Evolutionary conservation across 1,140 invertebrate genomes (phyloP).

Genomic region (Thaumetopoea pityocampa): DNA sequence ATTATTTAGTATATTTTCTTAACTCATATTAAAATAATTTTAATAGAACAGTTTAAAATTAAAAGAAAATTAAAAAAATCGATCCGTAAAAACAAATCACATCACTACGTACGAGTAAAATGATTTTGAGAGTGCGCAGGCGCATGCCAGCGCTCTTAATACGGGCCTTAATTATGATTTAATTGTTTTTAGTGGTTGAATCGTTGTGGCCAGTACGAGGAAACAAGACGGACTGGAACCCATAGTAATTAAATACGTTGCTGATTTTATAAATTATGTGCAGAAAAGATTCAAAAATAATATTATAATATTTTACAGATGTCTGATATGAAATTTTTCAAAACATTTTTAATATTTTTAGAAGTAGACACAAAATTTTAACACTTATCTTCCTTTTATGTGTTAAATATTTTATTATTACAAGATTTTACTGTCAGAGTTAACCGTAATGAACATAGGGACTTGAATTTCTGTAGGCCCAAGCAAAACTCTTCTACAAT

Average conservation of each 20-base stretch:
- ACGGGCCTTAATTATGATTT: constrained; percentile 69
- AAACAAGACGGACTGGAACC: constrained; percentile 34
- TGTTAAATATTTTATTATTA: no score
- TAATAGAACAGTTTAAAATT: neutral
- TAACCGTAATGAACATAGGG: no score
- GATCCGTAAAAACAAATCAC: constrained; percentile 19
- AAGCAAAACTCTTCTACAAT: no score
- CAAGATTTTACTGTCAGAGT: no score
- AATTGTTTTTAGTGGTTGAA: constrained; percentile 67
- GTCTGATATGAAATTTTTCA: no score
- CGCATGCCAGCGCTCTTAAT: constrained; percentile 62
- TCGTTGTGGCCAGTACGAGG: constrained; percentile 48
- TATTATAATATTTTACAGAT: neutral
- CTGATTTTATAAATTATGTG: constrained; percentile 41
- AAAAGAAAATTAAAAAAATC: neutral
- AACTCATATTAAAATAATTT: neutral
- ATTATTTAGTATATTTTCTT: neutral
- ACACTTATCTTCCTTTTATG: no score
- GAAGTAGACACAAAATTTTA: no score
- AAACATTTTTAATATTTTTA: no score
- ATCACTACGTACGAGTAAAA: constrained; percentile 46
- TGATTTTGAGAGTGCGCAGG: constrained; percentile 42
- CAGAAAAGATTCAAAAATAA: constrained; percentile 5
- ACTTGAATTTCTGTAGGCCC: no score
- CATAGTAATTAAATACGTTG: constrained; percentile 36